Conservation (phyloP, 92 coral and sea anemone genomes). For the Blastomussa wellsi region DNA sequence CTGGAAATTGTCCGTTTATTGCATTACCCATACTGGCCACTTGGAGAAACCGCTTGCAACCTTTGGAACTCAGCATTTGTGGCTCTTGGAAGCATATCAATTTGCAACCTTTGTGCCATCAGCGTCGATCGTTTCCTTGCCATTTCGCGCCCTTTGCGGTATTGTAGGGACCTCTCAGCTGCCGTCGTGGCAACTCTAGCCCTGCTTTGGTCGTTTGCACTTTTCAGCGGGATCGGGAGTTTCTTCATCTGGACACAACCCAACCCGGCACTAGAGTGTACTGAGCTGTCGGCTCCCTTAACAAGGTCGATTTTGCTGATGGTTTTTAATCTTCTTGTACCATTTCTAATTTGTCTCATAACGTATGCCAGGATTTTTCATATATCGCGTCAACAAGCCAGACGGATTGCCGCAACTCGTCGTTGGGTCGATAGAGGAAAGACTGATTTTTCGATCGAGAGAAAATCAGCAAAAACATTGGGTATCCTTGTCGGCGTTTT, state of each 20-base stretch:
- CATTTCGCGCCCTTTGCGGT: constrained; percentile 50
- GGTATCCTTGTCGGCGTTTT: constrained; percentile 55
- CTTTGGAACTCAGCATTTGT: constrained; percentile 54
- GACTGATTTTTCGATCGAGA: background rate
- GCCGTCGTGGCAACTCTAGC: constrained; percentile 16
- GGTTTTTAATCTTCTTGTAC: constrained; percentile 38
- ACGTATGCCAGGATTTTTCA: constrained; percentile 41
- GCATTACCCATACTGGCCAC: constrained; percentile 44
- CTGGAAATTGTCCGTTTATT: constrained; percentile 42
- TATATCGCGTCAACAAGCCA: constrained; percentile 48
- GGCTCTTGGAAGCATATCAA: constrained; percentile 46
- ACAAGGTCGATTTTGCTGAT: constrained; percentile 31
- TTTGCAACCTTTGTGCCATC: constrained; percentile 46
- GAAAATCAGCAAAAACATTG: constrained; percentile 49
- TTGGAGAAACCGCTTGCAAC: constrained; percentile 46
- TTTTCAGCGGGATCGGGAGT: constrained; percentile 28
- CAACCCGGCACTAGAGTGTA: constrained; percentile 13
- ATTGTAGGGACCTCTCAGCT: constrained; percentile 22
- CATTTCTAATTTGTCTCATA: constrained; percentile 37
- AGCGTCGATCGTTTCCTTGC: constrained; percentile 47
- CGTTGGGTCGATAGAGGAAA: background rate
- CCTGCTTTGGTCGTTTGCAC: constrained; percentile 47
- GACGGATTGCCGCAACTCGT: constrained; percentile 10
- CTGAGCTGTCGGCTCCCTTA: constrained; percentile 20
- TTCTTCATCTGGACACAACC: constrained; percentile 25